phyloP scores from a whole-genome alignment of 2,888 invertebrate species.

The Zaprionus obscuricornis region DNA sequence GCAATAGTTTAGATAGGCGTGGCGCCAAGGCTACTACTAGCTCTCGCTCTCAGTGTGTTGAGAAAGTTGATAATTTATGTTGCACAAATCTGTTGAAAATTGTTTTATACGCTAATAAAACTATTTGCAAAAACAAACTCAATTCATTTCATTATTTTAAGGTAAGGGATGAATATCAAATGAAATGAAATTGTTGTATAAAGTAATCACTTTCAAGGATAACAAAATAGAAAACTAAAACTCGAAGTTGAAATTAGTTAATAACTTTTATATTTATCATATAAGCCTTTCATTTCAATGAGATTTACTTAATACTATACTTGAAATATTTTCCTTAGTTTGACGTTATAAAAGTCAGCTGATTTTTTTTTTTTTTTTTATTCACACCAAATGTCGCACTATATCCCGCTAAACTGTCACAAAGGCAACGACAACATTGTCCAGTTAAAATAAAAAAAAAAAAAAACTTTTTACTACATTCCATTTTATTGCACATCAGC shows the following conservation, averaged over 20 bases:
- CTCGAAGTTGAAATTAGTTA: too few relatives aligned
- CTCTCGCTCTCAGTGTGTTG: slow-evolving; percentile 9
- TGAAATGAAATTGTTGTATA: slow-evolving; percentile 5
- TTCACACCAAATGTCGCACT: not conserved
- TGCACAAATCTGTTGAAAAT: slow-evolving; percentile 70
- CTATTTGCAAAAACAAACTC: slow-evolving; percentile 48
- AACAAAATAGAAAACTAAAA: too few relatives aligned
- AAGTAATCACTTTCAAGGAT: slow-evolving; percentile 10
- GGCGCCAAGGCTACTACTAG: slow-evolving; percentile 36
- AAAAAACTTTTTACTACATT: slow-evolving; percentile 57
- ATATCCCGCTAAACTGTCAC: slow-evolving; percentile 14
- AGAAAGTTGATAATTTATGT: slow-evolving; percentile 65
- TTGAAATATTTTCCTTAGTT: too few relatives aligned
- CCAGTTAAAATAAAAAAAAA: slow-evolving; percentile 41
- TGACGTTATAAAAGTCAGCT: not conserved
- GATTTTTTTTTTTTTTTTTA: not conserved
- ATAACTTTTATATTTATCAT: not conserved
- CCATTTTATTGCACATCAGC: slow-evolving; percentile 68
- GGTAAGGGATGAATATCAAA: slow-evolving; percentile 25
- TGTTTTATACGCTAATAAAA: slow-evolving; percentile 65
- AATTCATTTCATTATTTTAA: too few relatives aligned
- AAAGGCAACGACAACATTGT: slow-evolving; percentile 31
- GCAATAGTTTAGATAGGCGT: slow-evolving; percentile 52
- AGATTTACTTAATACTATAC: not conserved
- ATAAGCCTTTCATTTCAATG: not conserved